Evolutionary conservation across 2,113 vertebrate genomes (phyloP).

Genomic region (mouse (Mus musculus)): DNA sequence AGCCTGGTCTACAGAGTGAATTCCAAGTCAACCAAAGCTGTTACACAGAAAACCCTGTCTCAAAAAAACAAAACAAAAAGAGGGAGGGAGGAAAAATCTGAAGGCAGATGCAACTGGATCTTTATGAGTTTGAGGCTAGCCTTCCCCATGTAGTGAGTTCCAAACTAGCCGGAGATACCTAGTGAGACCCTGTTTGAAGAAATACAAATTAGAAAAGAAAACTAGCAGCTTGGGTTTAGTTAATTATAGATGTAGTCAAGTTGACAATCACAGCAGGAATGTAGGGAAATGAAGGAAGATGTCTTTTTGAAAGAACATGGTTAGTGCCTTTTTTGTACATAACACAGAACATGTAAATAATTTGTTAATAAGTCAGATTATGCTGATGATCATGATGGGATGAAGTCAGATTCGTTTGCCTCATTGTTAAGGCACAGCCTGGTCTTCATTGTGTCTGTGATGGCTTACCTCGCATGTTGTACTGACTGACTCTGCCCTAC

Average conservation of each 20-base stretch:
- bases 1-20: too few relatives aligned
- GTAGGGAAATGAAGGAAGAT: too few relatives aligned
- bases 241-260: not conserved
- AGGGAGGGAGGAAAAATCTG: not conserved
- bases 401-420: not conserved
- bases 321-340: not conserved
- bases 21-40: too few relatives aligned
- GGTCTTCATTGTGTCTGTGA: not conserved
- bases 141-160: not conserved
- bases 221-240: not conserved
- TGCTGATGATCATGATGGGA: not conserved
- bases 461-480: not conserved
- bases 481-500: not conserved
- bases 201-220: not conserved
- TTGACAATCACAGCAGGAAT: not conserved
- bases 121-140: not conserved
- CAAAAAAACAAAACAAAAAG: too few relatives aligned
- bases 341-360: not conserved
- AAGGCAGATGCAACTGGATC: not conserved
- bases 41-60: too few relatives aligned
- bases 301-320: not conserved
- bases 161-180: not conserved
- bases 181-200: not conserved
- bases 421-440: not conserved
- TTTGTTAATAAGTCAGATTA: not conserved